Percentiles rank a stretch among this genome's conserved stretches.
Conservation (phyloP, 2,888 invertebrate species). For the Drosophila subsilvestris region DNA sequence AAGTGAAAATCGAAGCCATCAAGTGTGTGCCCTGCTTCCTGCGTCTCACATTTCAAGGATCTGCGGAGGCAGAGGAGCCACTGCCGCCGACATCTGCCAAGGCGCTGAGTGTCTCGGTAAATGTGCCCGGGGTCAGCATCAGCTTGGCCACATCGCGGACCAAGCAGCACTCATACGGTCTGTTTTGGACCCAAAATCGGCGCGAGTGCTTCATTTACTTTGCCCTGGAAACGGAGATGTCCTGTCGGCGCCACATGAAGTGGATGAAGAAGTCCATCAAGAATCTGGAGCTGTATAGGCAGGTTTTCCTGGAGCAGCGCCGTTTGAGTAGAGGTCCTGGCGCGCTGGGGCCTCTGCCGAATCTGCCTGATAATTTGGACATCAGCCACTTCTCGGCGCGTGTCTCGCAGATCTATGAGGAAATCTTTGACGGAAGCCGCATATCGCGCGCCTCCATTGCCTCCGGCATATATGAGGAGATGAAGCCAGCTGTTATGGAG, state of each 20-base stretch:
- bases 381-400: conserved; percentile 72
- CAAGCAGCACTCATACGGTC: conserved; percentile 82
- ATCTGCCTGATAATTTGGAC: conserved; percentile 77
- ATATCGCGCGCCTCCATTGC: conserved; percentile 81
- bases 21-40: conserved; percentile 84
- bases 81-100: conserved; percentile 16
- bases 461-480: conserved; percentile 84
- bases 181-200: conserved; percentile 84
- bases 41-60: conserved; percentile 79
- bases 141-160: conserved; percentile 83
- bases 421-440: conserved; percentile 81
- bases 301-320: conserved; percentile 82
- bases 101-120: conserved; percentile 79
- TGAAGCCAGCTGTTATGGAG: conserved; percentile 80
- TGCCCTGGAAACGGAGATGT: conserved; percentile 81
- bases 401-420: conserved; percentile 84
- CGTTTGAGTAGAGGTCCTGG: conserved; percentile 75
- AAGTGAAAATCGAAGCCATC: conserved; percentile 84
- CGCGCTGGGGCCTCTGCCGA: conserved; percentile 82
- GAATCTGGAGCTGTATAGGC: conserved; percentile 83
- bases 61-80: conserved; percentile 22
- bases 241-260: conserved; percentile 83
- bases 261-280: conserved; percentile 84
- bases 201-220: conserved; percentile 83
- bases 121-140: conserved; percentile 83